Percentiles rank a stretch among this genome's conserved stretches.
phyloP scores from a whole-genome alignment of 1,140 invertebrate genomes.

The Caligus rogercresseyi region DNA sequence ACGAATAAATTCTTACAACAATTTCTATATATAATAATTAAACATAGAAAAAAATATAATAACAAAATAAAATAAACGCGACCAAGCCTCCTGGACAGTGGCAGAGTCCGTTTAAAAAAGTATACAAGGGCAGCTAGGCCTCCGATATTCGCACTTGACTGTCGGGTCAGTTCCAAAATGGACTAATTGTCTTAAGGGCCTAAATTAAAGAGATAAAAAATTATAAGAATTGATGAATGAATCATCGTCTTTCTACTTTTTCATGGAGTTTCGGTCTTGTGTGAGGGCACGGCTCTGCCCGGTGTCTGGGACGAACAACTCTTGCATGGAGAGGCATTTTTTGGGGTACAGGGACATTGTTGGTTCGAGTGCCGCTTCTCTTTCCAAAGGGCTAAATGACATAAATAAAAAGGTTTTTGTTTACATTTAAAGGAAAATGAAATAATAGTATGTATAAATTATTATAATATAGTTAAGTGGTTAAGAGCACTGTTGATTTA shows the following conservation, averaged over 20 bases:
- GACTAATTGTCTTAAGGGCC: neutral
- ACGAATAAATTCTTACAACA: too few relatives aligned
- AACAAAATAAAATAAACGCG: too few relatives aligned
- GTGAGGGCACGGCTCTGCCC: conserved; percentile 30
- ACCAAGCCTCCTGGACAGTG: too few relatives aligned
- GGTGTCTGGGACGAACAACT: conserved; percentile 24
- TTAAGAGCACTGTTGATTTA: too few relatives aligned
- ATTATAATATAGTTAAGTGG: too few relatives aligned
- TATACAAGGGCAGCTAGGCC: conserved; percentile 8
- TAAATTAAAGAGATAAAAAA: neutral
- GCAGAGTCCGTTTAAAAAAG: conserved; percentile 1
- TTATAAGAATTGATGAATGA: neutral
- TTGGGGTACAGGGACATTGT: conserved; percentile 29
- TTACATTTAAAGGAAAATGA: too few relatives aligned
- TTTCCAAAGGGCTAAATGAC: conserved; percentile 30
- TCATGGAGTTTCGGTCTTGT: conserved; percentile 28
- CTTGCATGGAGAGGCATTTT: conserved; percentile 28
- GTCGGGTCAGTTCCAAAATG: neutral
- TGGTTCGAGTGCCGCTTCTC: conserved; percentile 25
- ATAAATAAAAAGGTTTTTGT: conserved; percentile 21
- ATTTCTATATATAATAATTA: too few relatives aligned
- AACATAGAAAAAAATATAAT: too few relatives aligned
- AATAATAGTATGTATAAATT: too few relatives aligned
- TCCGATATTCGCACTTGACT: conserved; percentile 7
- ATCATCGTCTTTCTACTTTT: neutral